Conservation (phyloP, 2,797 vertebrate genomes). For the Sphaeramia orbicularis region DNA sequence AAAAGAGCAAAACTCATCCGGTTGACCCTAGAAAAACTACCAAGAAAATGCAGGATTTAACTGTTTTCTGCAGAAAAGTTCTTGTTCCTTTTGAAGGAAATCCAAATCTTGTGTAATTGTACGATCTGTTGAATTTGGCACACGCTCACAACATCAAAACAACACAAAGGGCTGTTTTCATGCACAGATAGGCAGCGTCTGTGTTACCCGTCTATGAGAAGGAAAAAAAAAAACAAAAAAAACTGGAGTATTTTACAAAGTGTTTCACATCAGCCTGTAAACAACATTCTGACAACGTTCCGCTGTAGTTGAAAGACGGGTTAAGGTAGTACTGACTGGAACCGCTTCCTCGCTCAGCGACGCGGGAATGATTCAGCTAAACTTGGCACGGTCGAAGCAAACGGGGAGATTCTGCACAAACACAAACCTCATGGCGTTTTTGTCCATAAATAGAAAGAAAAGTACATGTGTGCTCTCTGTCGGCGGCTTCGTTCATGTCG, state of each 20-base stretch:
- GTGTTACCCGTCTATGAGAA: slow-evolving; percentile 16
- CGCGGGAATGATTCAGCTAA: slow-evolving; percentile 4
- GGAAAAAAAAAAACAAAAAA: background rate
- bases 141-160: slow-evolving; percentile 28
- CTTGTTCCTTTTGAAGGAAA: slow-evolving; percentile 8
- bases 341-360: background rate
- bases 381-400: background rate
- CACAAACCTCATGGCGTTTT: slow-evolving; percentile 17
- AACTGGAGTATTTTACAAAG: background rate
- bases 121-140: slow-evolving; percentile 31
- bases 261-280: slow-evolving; percentile 2
- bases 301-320: slow-evolving; percentile 1
- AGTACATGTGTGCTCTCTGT: background rate
- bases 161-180: slow-evolving; percentile 9
- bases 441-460: background rate
- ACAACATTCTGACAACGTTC: slow-evolving; percentile 9
- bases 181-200: background rate
- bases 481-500: slow-evolving; percentile 12
- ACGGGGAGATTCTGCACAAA: slow-evolving; percentile 5
- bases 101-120: slow-evolving; percentile 15
- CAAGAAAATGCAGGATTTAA: background rate
- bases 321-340: background rate
- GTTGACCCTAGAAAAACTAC: too few species aligned
- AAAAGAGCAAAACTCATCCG: too few species aligned
- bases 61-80: slow-evolving; percentile 1